These are phyloP conservation scores for Sebastes diaconus DNA, from an alignment of 2,797 vertebrate species.

Conservation along the genomic window DNA sequence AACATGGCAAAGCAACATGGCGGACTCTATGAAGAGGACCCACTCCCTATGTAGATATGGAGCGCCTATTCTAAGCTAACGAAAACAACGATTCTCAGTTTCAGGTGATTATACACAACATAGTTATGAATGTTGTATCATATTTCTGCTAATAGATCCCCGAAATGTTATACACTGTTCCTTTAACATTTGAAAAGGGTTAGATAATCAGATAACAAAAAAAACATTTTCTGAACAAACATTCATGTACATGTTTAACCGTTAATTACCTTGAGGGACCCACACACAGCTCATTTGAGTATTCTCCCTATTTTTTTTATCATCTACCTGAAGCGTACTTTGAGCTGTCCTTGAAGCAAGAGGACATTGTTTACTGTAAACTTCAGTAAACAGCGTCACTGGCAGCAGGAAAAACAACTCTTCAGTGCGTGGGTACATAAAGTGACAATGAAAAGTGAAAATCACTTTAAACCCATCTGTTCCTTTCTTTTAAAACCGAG, in stretches of 20 bases:
- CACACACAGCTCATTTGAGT: background rate
- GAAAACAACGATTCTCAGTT: too few relatives aligned
- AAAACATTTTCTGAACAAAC: background rate
- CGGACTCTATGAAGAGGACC: too few relatives aligned
- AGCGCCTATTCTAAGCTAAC: too few relatives aligned
- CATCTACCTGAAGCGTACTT: background rate
- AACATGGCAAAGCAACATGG: too few relatives aligned
- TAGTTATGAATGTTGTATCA: too few relatives aligned
- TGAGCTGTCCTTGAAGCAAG: constrained; percentile 3
- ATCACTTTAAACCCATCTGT: background rate
- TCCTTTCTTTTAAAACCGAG: background rate
- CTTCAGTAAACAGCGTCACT: background rate
- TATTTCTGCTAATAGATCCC: too few relatives aligned
- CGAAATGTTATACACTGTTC: too few relatives aligned
- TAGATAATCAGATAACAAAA: background rate
- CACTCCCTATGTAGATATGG: too few relatives aligned
- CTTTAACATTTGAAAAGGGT: background rate
- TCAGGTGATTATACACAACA: too few relatives aligned
- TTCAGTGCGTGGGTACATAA: background rate
- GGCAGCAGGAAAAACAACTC: constrained; percentile 3
- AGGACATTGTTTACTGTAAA: background rate
- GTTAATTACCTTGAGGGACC: background rate
- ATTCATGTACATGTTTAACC: background rate
- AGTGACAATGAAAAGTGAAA: background rate
- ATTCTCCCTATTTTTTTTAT: background rate